Percentiles rank a stretch among this genome's conserved stretches.
Conservation (phyloP, 2,797 vertebrate genomes). For the Mormyrops attenuatus region DNA sequence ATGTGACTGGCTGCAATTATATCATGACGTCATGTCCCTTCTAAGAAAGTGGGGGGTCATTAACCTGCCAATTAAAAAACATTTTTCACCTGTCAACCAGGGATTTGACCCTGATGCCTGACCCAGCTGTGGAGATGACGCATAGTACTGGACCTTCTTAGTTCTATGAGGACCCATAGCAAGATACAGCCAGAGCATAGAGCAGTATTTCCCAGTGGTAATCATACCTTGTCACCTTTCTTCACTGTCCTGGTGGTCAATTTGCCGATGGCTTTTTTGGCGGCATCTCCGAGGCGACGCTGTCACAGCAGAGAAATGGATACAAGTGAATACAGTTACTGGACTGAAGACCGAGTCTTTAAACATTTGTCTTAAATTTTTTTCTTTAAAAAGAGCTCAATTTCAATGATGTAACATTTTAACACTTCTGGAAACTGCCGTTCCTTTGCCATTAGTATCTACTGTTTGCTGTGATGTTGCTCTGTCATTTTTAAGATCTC, state of each 20-base stretch:
- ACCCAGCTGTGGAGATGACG: background rate
- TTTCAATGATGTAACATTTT: background rate
- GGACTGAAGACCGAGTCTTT: background rate
- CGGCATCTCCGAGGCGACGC: constrained; percentile 92
- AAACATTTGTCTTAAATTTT: background rate
- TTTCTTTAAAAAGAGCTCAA: background rate
- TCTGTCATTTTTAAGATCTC: background rate
- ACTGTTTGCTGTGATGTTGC: background rate
- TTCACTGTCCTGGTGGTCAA: constrained; percentile 90
- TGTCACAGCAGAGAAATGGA: constrained; percentile 39
- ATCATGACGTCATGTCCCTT: background rate
- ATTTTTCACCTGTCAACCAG: background rate
- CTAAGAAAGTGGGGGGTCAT: background rate
- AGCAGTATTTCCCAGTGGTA: background rate
- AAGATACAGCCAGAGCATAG: background rate
- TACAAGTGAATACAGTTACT: background rate
- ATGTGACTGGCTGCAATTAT: background rate
- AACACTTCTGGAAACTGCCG: background rate
- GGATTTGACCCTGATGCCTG: background rate
- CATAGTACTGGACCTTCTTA: background rate
- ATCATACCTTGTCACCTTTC: constrained; percentile 90
- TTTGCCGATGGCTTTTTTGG: constrained; percentile 94
- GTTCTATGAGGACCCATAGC: background rate
- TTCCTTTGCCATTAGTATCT: background rate
- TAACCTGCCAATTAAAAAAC: background rate